Conservation (phyloP, 2,113 vertebrate species). For the Craseonycteris thonglongyai region DNA sequence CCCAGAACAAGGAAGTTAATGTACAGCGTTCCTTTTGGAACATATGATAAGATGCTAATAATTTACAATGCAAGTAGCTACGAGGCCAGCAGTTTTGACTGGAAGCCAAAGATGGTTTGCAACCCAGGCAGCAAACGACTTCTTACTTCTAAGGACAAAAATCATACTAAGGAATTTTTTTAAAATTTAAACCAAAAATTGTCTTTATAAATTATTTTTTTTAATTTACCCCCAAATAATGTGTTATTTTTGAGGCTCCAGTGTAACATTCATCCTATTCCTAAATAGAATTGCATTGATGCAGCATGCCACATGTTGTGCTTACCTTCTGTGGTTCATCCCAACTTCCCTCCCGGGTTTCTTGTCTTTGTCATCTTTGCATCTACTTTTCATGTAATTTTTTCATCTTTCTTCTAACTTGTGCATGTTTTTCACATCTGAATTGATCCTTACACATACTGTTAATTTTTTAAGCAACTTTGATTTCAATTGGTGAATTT, state of each 20-base stretch:
- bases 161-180: background rate
- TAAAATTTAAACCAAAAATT: constrained; percentile 2
- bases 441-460: background rate
- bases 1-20: background rate
- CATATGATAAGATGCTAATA: background rate
- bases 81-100: background rate
- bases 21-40: background rate
- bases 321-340: background rate
- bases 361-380: background rate
- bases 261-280: background rate
- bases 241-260: background rate
- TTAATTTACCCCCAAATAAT: background rate
- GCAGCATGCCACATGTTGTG: no score
- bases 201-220: background rate
- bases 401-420: background rate
- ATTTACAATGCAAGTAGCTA: background rate
- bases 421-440: background rate
- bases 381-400: background rate
- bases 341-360: background rate
- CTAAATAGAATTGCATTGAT: background rate
- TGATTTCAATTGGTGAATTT: background rate
- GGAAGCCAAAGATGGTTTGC: background rate
- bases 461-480: background rate
- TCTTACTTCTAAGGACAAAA: background rate
- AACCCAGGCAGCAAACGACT: background rate